phyloP scores from a whole-genome alignment of 2,888 invertebrate species.

The Sinodicranocentrus sp. region DNA sequence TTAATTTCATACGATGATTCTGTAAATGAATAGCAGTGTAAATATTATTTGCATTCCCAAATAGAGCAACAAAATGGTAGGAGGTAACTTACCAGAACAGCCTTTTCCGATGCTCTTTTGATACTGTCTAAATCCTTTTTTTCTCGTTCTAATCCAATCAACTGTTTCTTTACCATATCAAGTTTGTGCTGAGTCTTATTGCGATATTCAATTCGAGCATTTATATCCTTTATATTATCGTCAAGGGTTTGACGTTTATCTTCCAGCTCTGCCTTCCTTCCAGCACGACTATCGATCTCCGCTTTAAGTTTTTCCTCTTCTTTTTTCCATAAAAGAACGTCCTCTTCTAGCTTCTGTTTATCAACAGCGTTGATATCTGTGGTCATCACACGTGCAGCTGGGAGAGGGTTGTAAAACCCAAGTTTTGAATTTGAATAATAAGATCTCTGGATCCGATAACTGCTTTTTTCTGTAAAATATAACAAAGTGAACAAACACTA shows the following conservation, averaged over 20 bases:
- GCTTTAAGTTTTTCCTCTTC: slow-evolving; percentile 68
- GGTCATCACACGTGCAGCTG: slow-evolving; percentile 71
- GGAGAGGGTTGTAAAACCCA: slow-evolving; percentile 33
- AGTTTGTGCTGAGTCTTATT: slow-evolving; percentile 35
- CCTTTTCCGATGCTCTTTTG: slow-evolving; percentile 26
- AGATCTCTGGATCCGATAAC: slow-evolving; percentile 28
- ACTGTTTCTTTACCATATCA: slow-evolving; percentile 30
- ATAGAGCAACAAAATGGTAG: background rate
- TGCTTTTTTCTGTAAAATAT: slow-evolving; percentile 12
- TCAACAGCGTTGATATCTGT: slow-evolving; percentile 73
- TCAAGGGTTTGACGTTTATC: slow-evolving; percentile 46
- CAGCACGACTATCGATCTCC: slow-evolving; percentile 54
- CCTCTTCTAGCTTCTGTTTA: slow-evolving; percentile 61
- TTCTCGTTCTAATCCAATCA: slow-evolving; percentile 42
- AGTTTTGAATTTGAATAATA: slow-evolving; percentile 42
- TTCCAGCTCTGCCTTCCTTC: slow-evolving; percentile 37
- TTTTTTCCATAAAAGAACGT: slow-evolving; percentile 51
- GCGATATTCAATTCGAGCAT: slow-evolving; percentile 51
- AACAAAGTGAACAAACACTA: too few species aligned
- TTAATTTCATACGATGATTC: slow-evolving; percentile 35
- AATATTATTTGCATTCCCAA: slow-evolving; percentile 11
- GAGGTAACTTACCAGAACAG: slow-evolving; percentile 54
- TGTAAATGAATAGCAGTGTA: slow-evolving; percentile 13
- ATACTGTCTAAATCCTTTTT: slow-evolving; percentile 57
- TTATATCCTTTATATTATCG: slow-evolving; percentile 63